Evolutionary conservation across 2,797 vertebrate species (phyloP).

Genomic region (Siniperca obscura): DNA sequence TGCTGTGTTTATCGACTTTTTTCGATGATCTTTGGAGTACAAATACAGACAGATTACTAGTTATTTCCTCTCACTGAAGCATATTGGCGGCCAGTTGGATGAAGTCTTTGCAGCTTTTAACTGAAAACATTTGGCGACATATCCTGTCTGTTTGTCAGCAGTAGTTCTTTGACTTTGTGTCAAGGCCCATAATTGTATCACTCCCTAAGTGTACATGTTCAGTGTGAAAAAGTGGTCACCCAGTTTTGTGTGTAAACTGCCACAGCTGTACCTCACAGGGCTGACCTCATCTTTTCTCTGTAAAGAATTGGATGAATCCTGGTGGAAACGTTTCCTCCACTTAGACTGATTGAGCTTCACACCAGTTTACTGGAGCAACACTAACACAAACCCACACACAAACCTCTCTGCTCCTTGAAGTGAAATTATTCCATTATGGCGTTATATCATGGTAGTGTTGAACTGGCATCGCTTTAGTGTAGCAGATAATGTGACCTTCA

Average conservation of each 20-base stretch:
- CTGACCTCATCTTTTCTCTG: slow-evolving; percentile 27
- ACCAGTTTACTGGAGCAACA: not conserved
- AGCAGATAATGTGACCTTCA: slow-evolving; percentile 68
- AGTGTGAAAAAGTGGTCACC: slow-evolving; percentile 19
- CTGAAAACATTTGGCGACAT: not conserved
- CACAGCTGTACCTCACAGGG: slow-evolving; percentile 2
- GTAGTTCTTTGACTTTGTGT: slow-evolving; percentile 23
- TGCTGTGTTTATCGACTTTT: slow-evolving; percentile 14
- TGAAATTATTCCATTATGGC: slow-evolving; percentile 40
- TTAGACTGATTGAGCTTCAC: slow-evolving; percentile 30
- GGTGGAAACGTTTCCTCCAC: slow-evolving; percentile 37
- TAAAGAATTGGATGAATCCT: slow-evolving; percentile 23
- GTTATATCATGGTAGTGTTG: slow-evolving; percentile 21
- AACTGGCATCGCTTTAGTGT: slow-evolving; percentile 51
- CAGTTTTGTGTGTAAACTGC: slow-evolving; percentile 25
- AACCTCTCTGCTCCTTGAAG: slow-evolving; percentile 29
- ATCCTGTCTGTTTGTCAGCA: slow-evolving; percentile 18
- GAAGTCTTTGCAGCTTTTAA: slow-evolving; percentile 3
- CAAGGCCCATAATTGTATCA: slow-evolving; percentile 2
- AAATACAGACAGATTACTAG: not conserved
- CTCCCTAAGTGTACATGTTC: slow-evolving; percentile 14
- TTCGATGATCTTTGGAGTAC: slow-evolving; percentile 1
- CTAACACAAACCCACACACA: not conserved
- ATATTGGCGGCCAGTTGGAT: not conserved
- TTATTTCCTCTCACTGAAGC: slow-evolving; percentile 8